Base-by-base conservation (phyloP, 1,140 invertebrate species). In the Pogonus chalceus region DNA sequence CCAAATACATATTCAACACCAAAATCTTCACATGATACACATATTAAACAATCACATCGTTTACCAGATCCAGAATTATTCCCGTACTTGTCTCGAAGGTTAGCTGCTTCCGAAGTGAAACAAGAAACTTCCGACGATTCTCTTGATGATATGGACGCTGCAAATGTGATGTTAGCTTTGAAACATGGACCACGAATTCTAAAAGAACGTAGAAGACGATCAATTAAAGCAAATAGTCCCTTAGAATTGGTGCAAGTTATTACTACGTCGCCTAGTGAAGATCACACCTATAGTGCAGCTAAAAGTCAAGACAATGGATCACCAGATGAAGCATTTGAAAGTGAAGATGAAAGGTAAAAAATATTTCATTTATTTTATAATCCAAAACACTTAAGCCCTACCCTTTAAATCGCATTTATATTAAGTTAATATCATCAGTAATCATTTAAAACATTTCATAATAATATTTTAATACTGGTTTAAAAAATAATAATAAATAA, bases 111-210 rank as follows among this genome's bases (percentile, higher is more conserved):
- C 2, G 65, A 70, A 55, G 67, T 62, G 54, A 64, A 63, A 60
- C 54, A 51, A 14, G 62, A 65, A 39, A 58, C 57, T 47, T 64
- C 61, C 20, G 63, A 66, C 37, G 79, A 81, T 39, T 75, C 78
- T 35, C 74, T 81, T 35, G 81, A 81, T 53, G 85, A 85, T 64
- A 85, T 87, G 1, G 86, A 90, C 71, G 88, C 88, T 7, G 87
- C 88, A 2, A 83, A 85, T 9, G 87, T 87, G 0, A 87, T 90
- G 80, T 75, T 91, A 37, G 85, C 84, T 39, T 77, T 90, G 49
- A 88, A 89, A 68, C 84, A 87, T 68, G 85, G 80, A 53, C 76
- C 78, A 64, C 70, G 69, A 55, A 61, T 64, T 50, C 54, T 20
- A 66, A 71, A 59, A 35, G 24, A 31, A 12, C 20, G 23, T 20